Base-by-base conservation (phyloP, 37 sponge, comb jelly and placozoan species). In the Hormiphora californensis region DNA sequence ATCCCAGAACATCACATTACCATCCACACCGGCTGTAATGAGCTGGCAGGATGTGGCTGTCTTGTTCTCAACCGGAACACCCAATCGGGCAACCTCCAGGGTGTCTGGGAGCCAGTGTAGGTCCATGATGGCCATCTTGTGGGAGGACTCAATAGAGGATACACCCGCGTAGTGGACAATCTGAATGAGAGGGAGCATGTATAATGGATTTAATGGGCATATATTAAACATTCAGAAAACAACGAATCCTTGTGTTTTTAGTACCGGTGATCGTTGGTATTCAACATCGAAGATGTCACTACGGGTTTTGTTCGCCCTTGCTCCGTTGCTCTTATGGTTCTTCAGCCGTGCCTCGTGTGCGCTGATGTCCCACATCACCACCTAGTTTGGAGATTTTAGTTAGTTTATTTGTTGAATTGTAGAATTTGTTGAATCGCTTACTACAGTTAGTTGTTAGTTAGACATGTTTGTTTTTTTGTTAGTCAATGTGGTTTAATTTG, bases 331-430 rank as follows among this genome's bases (percentile, higher is more conserved):
- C 86, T 92, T 89, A 90, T 91, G 86, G 87, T 28, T 54, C 62
- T 90, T 91, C 0, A 97, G 86, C 27, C 88, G 59, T 34, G 91
- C 92, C 54, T 93, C 90, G 85, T 94, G 54, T 28, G 88, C 89
- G 4, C 88, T 63, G 28, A 97, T 91, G 62, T 97, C 92, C 98
- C 98, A 97, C 87, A 97, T 40, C 39, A 97, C 94, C 2, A 97
- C 54, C 89, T 96, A 90, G 0, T 8, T 28, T 41, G 19, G 23
- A 15, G 21, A n/a, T n/a, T n/a, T n/a, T n/a, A n/a, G n/a, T n/a
- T n/a, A n/a, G n/a, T n/a, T n/a, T n/a, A n/a, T n/a, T n/a, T n/a
- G n/a, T n/a, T n/a, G n/a, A n/a, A n/a, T n/a, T n/a, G n/a, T n/a
- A n/a, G n/a, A n/a, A n/a, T n/a, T n/a, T n/a, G n/a, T n/a, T n/a